Conservation (phyloP, 92 coral and sea anemone species). For the Isaurus tuberculatus region DNA sequence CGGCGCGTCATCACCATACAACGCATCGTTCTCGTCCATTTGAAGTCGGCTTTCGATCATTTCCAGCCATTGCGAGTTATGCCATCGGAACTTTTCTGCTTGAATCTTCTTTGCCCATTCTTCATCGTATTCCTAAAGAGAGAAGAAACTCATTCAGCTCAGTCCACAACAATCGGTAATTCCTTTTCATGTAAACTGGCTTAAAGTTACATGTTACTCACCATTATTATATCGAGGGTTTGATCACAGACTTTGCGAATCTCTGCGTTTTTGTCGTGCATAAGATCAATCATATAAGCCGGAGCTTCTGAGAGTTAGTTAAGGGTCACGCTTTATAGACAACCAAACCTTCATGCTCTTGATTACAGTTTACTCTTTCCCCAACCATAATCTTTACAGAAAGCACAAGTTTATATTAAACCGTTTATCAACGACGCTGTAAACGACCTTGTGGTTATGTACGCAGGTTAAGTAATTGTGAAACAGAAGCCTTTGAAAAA, state of each 20-base stretch:
- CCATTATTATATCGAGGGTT: constrained; percentile 97
- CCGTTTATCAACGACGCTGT: no score
- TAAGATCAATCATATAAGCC: constrained; percentile 95
- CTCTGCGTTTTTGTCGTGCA: constrained; percentile 99
- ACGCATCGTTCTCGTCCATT: constrained; percentile 79
- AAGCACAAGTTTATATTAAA: no score
- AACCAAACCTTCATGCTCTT: no score
- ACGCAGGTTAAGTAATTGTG: no score
- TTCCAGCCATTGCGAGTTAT: constrained; percentile 96
- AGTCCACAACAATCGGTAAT: background rate
- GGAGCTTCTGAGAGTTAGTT: constrained; percentile 85
- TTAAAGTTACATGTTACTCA: constrained; percentile 6
- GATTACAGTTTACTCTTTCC: no score
- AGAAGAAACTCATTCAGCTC: background rate
- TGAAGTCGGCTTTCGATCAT: constrained; percentile 89
- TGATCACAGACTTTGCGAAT: constrained; percentile 98
- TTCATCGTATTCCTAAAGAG: constrained; percentile 85
- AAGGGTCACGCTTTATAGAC: constrained; percentile 33
- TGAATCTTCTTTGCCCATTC: constrained; percentile 98
- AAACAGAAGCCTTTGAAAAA: no score
- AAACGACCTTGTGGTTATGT: no score
- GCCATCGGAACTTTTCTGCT: constrained; percentile 98
- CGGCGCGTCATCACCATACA: constrained; percentile 84
- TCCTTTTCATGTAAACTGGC: no score
- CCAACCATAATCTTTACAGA: no score